Conservation (phyloP, 2,113 vertebrate species). For the Vulpes ferrilata region DNA sequence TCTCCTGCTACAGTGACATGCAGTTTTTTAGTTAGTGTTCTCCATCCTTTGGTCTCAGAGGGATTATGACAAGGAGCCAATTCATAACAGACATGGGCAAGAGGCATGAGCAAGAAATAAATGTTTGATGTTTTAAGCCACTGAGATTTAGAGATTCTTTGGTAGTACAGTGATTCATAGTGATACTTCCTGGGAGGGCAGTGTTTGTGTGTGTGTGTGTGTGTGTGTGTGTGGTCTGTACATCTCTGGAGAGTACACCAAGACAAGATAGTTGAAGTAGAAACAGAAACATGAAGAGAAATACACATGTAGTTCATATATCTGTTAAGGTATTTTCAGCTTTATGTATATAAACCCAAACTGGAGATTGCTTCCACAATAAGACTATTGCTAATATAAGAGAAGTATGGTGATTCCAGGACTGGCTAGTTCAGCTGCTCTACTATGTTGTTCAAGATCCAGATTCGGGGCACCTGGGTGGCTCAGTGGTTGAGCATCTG, state of each 20-base stretch:
- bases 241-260: background rate
- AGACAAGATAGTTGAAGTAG: background rate
- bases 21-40: background rate
- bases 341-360: background rate
- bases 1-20: background rate
- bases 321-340: background rate
- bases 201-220: background rate
- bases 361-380: background rate
- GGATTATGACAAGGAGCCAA: background rate
- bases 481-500: too few species aligned
- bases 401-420: background rate
- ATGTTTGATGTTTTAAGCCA: background rate
- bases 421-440: background rate
- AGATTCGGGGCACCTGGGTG: too few species aligned
- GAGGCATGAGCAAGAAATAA: background rate
- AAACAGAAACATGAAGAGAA: background rate
- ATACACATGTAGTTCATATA: background rate
- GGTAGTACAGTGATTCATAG: background rate
- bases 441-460: background rate
- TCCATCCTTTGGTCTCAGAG: conserved; percentile 8
- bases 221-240: background rate
- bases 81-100: background rate
- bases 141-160: background rate
- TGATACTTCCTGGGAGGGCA: background rate
- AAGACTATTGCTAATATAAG: background rate